These are phyloP conservation scores for Watsonalla binaria DNA, from an alignment of 2,888 invertebrate species.

Conservation along the genomic window DNA sequence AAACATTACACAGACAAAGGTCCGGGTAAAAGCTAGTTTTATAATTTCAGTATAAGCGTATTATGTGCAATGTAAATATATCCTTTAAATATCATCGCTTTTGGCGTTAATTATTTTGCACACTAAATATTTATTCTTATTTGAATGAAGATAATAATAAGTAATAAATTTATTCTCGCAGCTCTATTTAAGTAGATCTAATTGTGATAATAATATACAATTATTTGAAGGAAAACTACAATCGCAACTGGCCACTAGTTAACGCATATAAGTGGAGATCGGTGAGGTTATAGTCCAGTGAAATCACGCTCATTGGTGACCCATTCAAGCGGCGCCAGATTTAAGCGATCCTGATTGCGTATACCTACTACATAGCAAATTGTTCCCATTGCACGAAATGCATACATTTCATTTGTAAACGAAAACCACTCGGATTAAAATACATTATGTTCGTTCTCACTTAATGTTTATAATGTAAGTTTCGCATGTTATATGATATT, in stretches of 20 bases:
- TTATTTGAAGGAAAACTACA: not conserved
- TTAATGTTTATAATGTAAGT: not conserved
- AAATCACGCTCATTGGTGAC: constrained; percentile 42
- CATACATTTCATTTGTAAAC: constrained; percentile 27
- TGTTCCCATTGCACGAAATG: constrained; percentile 40
- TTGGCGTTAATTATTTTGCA: too few relatives aligned
- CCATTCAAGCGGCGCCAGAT: constrained; percentile 44
- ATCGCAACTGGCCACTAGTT: not conserved
- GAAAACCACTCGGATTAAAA: constrained; percentile 13
- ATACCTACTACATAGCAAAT: constrained; percentile 41
- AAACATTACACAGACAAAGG: too few relatives aligned
- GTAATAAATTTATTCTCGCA: too few relatives aligned
- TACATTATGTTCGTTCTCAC: not conserved
- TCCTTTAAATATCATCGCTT: too few relatives aligned
- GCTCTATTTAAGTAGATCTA: too few relatives aligned
- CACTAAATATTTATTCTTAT: too few relatives aligned
- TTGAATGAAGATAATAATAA: too few relatives aligned
- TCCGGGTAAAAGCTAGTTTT: too few relatives aligned
- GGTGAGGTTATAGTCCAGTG: constrained; percentile 25
- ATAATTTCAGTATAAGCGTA: too few relatives aligned
- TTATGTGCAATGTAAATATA: too few relatives aligned
- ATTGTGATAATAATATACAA: too few relatives aligned
- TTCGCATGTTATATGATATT: not conserved
- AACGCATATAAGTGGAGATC: constrained; percentile 7
- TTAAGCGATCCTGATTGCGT: constrained; percentile 60